Base-by-base conservation (phyloP, 2,797 vertebrate genomes). In the Sciaenops ocellatus region DNA sequence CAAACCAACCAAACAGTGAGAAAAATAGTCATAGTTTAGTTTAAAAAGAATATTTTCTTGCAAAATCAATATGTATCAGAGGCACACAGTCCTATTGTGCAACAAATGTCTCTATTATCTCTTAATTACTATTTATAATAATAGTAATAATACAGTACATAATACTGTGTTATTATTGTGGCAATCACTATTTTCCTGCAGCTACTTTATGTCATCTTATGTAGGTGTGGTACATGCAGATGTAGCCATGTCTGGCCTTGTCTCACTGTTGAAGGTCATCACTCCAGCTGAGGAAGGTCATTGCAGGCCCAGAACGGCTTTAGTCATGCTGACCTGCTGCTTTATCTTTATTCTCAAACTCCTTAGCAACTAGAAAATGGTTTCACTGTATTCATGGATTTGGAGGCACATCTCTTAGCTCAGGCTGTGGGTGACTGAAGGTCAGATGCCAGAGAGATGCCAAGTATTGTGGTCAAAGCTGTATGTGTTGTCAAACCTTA, bases 261-360 rank as follows among this genome's bases (percentile, higher is more conserved):
- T 54, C 59, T 83, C 44, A 1, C 24, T 28, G 76, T 0, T 92
- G 82, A 94, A 94, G 91, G 93, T 93, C 89, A 90, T 81, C 28
- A 24, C 61, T 87, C 22, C 20, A 22, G 70, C 76, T 60, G 50
- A 79, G 70, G 85, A 92, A 94, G 90, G 92, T 92, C 90, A 74
- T 38, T 64, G 30, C 30, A 79, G 83, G 77, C 85, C 81, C 60
- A 34, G 26, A 59, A 64, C 71, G 73, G 63, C 75, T 77, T 24
- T 0, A 7, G 22, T 47, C 83, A 82, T 79, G 80, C 73, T 71
- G 7, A 38, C 24, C 42, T 15, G 22, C 50, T 28, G 46, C 6
- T 55, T 38, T 2, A 22, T 62, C 24, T 7, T 66, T 48, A 16
- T 64, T 44, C 17, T 62, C 9, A 52, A 41, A 50, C 26, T 55